These are phyloP conservation scores for Dicentrarchus labrax DNA, from an alignment of 2,113 vertebrate species.

Conservation along the genomic window DNA sequence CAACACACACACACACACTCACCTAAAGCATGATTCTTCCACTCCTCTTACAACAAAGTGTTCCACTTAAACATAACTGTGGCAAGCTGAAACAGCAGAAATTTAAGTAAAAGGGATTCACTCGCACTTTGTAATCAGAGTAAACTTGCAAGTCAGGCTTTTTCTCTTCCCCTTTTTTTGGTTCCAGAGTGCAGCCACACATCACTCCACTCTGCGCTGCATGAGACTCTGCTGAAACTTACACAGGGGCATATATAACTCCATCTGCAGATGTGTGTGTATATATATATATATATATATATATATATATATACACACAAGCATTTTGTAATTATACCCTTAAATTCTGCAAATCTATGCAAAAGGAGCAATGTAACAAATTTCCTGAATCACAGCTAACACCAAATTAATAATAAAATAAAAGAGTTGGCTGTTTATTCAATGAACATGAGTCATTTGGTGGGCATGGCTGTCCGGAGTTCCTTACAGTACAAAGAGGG, in stretches of 20 bases:
- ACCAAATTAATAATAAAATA: too few relatives aligned
- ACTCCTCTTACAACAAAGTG: constrained; percentile 25
- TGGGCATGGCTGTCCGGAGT: neutral
- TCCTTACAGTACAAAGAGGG: constrained; percentile 22
- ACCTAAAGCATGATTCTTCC: neutral
- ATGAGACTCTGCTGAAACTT: constrained; percentile 34
- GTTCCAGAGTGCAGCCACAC: constrained; percentile 63
- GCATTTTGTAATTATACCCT: neutral
- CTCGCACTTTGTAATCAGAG: constrained; percentile 41
- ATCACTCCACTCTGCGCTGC: constrained; percentile 17
- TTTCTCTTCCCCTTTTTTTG: constrained; percentile 5
- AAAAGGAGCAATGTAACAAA: neutral
- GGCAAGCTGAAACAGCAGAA: constrained; percentile 65
- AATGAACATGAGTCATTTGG: constrained; percentile 31
- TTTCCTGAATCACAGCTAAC: neutral
- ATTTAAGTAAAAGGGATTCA: constrained; percentile 8
- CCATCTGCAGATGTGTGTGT: neutral
- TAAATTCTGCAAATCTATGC: neutral
- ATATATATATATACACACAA: neutral
- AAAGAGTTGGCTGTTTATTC: constrained; percentile 1
- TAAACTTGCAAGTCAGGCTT: constrained; percentile 60
- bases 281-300: neutral
- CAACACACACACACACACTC: neutral
- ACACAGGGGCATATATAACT: constrained; percentile 1
- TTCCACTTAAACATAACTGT: constrained; percentile 37